Conservation (phyloP, 1,140 invertebrate species). For the Cardiocondyla obscurior region DNA sequence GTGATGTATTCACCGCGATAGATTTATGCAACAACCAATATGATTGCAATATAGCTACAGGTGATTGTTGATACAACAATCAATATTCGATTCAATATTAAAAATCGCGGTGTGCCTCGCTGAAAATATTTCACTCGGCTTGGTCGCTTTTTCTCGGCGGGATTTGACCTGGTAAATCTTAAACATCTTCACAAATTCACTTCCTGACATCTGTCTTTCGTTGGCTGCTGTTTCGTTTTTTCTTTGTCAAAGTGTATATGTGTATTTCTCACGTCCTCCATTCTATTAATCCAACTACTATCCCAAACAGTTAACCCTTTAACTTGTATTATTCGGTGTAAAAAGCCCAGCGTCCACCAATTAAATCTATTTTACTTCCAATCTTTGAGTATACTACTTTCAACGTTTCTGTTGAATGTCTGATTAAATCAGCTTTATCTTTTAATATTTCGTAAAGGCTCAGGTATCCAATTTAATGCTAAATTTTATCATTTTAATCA, state of each 20-base stretch:
- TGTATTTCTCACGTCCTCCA: constrained; percentile 13
- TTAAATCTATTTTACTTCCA: not conserved
- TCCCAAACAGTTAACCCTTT: constrained; percentile 40
- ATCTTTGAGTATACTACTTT: not conserved
- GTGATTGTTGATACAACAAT: constrained; percentile 77
- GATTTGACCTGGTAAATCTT: constrained; percentile 57
- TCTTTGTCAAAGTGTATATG: not conserved
- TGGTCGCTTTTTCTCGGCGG: constrained; percentile 60
- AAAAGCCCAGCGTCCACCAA: not conserved
- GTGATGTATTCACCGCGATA: constrained; percentile 66
- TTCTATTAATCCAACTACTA: constrained; percentile 23
- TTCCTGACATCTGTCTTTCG: not conserved
- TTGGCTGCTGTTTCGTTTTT: constrained; percentile 11
- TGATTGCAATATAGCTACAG: constrained; percentile 73
- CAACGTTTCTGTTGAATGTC: not conserved
- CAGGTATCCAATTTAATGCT: not conserved
- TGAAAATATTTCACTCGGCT: constrained; percentile 74
- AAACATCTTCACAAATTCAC: constrained; percentile 5
- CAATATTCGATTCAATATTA: constrained; percentile 69
- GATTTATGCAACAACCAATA: constrained; percentile 73
- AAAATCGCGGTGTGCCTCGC: constrained; percentile 68
- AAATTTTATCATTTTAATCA: not conserved
- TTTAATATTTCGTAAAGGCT: not conserved
- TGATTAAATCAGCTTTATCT: not conserved
- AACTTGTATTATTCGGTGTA: not conserved